Evolutionary conservation across 2,797 vertebrate genomes (phyloP), one percentile per base, ranked within the genome.

Genomic region (Myoxocephalus aenaeus): DNA sequence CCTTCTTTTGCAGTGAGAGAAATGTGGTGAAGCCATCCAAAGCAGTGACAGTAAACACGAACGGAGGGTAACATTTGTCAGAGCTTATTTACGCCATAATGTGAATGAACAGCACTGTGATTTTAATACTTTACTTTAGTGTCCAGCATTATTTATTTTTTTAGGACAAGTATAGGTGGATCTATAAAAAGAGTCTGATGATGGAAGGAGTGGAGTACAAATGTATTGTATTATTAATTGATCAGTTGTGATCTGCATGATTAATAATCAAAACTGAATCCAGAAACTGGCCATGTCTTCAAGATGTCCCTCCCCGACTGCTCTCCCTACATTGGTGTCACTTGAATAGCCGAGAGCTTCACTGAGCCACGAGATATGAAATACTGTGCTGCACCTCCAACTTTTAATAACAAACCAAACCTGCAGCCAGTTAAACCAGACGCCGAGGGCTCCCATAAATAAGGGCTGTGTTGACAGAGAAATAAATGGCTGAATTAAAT

Each of bases 1-100:
- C 89, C 87, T 90, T 84, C 73, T 81, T 73, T 86, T 80, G 80
- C 89, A 91, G 85, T 89, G 83, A 90, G 91, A 89, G 89, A 92
- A 92, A 71, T 68, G 57, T 15, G 34, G 48, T 56, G 20, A 86
- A 81, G 85, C 80, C 74, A 92, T 12, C 61, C 54, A 71, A 82
- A 81, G 58, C 65, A 80, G n/a, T 65, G 36, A 81, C 77, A 48
- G 64, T 77, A 81, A 86, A 84, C 68, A 74, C 7, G 0, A 7
- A 22, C 7, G 11, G 2, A n/a, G 8, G 14, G 2, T 9, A 20
- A 46, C 84, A 86, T n/a, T 32, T 53, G 9, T 68, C 14, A 65
- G 73, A 36, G 42, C 15, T 44, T 20, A 27, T 74, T 59, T 25
- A 12, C 18, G 12, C 18, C 15, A 44, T 20, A 10, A 50, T 15